A percentile compares a stretch with the other conserved stretches of the same genome.
These are phyloP conservation scores for Phasianus colchicus DNA, from an alignment of 2,113 vertebrate species.

Conservation along the genomic window DNA sequence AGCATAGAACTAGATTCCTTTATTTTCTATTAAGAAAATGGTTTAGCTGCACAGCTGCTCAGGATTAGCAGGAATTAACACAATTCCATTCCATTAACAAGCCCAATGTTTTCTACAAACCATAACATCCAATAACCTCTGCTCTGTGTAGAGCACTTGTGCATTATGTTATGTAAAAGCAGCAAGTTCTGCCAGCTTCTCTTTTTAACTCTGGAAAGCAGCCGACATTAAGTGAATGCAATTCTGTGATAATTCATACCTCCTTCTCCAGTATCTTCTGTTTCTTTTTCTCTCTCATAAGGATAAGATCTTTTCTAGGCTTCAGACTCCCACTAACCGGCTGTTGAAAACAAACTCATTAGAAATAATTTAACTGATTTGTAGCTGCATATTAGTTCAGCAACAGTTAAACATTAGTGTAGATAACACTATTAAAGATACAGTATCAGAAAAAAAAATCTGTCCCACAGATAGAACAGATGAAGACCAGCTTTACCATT, in stretches of 20 bases:
- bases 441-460: not conserved
- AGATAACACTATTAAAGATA: not conserved
- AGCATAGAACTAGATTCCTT: not conserved
- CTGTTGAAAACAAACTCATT: conserved; percentile 30
- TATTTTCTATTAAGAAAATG: not conserved
- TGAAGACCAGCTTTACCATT: not conserved
- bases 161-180: not conserved
- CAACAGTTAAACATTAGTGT: not conserved
- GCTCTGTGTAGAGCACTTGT: not conserved
- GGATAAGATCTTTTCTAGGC: conserved; percentile 74
- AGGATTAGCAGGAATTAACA: not conserved
- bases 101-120: not conserved
- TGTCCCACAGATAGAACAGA: not conserved
- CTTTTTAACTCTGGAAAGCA: not conserved
- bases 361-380: not conserved
- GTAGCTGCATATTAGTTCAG: not conserved
- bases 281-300: conserved; percentile 82
- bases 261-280: conserved; percentile 90
- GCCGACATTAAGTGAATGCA: not conserved
- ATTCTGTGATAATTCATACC: conserved; percentile 69
- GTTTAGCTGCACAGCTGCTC: not conserved
- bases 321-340: conserved; percentile 51
- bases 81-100: not conserved
- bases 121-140: not conserved
- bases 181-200: not conserved